Evolutionary conservation across 2,797 vertebrate genomes (phyloP).

Genomic region (Phylloscopus collybita): DNA sequence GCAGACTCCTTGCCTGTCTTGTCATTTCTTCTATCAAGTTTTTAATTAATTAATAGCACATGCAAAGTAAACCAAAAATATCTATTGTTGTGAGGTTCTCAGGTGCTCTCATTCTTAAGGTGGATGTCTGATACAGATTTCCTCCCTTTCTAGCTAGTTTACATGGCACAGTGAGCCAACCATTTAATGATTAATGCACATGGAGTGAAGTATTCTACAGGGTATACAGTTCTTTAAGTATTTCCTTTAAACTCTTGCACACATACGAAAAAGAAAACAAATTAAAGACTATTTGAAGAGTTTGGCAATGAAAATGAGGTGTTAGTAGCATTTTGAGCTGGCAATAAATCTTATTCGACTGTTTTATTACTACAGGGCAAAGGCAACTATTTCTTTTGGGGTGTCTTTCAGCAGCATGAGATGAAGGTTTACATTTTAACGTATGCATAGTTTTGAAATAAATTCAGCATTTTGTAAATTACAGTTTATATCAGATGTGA

Average conservation of each 20-base stretch:
- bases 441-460: background rate
- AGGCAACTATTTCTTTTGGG: slow-evolving; percentile 27
- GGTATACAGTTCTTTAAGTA: background rate
- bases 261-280: slow-evolving; percentile 57
- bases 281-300: slow-evolving; percentile 53
- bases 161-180: background rate
- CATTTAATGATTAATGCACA: background rate
- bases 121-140: background rate
- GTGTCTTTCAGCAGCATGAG: background rate
- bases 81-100: background rate
- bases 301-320: slow-evolving; percentile 53
- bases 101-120: background rate
- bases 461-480: background rate
- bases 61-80: background rate
- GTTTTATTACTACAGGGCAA: slow-evolving; percentile 31
- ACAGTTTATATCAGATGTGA: background rate
- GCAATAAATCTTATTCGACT: slow-evolving; percentile 49
- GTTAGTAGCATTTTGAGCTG: slow-evolving; percentile 47
- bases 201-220: background rate
- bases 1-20: background rate
- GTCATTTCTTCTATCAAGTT: background rate
- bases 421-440: background rate
- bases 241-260: slow-evolving; percentile 37
- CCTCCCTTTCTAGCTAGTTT: background rate
- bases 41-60: background rate